A percentile compares a stretch with the other conserved stretches of the same genome.
phyloP scores from a whole-genome alignment of 1,140 invertebrate genomes.

The Mycetomoellerius zeteki region DNA sequence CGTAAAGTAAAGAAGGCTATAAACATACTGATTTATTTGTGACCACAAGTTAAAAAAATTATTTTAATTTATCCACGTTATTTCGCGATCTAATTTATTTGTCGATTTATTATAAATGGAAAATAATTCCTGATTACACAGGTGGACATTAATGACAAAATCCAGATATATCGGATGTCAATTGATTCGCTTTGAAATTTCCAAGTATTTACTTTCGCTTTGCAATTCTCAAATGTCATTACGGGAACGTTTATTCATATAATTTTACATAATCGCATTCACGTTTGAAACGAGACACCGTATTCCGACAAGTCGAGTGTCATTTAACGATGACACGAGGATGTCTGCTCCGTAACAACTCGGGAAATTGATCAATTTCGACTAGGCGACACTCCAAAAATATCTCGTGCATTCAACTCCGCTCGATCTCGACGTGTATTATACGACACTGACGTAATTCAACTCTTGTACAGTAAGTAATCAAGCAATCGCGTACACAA shows the following conservation, averaged over 20 bases:
- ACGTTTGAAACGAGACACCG: neutral
- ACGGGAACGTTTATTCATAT: neutral
- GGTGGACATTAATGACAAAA: neutral
- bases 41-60: neutral
- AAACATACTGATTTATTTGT: too few relatives aligned
- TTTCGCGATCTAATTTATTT: neutral
- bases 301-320: neutral
- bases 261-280: constrained; percentile 20
- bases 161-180: neutral
- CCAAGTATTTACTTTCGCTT: neutral
- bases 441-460: constrained; percentile 5
- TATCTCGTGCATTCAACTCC: neutral
- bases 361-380: constrained; percentile 19
- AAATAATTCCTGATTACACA: neutral
- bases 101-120: neutral
- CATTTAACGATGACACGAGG: neutral
- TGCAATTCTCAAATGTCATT: neutral
- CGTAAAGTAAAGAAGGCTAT: too few relatives aligned
- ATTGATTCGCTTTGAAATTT: neutral
- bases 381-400: neutral
- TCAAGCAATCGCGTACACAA: neutral
- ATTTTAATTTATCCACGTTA: neutral
- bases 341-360: neutral
- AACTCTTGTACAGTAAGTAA: neutral
- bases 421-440: neutral